These are phyloP conservation scores for Synanthedon andrenaeformis DNA, from an alignment of 2,888 invertebrate species.

Conservation along the genomic window DNA sequence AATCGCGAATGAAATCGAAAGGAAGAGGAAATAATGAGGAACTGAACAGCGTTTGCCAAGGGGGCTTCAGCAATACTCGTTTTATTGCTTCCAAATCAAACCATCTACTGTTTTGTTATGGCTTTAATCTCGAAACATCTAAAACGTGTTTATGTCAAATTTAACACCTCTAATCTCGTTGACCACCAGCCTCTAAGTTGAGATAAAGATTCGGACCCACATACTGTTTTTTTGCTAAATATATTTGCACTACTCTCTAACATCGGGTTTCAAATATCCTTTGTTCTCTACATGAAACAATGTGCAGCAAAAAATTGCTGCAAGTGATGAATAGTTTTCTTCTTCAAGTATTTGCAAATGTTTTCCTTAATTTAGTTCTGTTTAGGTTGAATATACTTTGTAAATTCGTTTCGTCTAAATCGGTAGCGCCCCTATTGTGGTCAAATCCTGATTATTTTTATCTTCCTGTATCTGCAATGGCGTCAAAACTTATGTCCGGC, in stretches of 20 bases:
- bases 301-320: constrained; percentile 46
- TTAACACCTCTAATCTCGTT: constrained; percentile 48
- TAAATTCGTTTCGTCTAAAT: neutral
- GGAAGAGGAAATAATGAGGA: constrained; percentile 34
- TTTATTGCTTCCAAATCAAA: neutral
- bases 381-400: neutral
- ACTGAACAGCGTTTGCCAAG: constrained; percentile 4
- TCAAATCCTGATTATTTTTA: constrained; percentile 62
- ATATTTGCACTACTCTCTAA: constrained; percentile 50
- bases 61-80: neutral
- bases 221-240: constrained; percentile 41
- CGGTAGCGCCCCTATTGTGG: constrained; percentile 29
- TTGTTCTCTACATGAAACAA: constrained; percentile 44
- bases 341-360: constrained; percentile 15
- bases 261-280: constrained; percentile 40
- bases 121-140: constrained; percentile 27
- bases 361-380: neutral
- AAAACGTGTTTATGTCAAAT: constrained; percentile 31
- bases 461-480: constrained; percentile 54
- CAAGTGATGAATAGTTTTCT: constrained; percentile 53
- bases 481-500: constrained; percentile 64
- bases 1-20: constrained; percentile 60
- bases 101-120: constrained; percentile 9
- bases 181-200: constrained; percentile 25
- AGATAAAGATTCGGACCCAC: constrained; percentile 37